These are phyloP conservation scores for Aldabrachelys gigantea DNA, from an alignment of 2,113 vertebrate genomes.

Conservation along the genomic window DNA sequence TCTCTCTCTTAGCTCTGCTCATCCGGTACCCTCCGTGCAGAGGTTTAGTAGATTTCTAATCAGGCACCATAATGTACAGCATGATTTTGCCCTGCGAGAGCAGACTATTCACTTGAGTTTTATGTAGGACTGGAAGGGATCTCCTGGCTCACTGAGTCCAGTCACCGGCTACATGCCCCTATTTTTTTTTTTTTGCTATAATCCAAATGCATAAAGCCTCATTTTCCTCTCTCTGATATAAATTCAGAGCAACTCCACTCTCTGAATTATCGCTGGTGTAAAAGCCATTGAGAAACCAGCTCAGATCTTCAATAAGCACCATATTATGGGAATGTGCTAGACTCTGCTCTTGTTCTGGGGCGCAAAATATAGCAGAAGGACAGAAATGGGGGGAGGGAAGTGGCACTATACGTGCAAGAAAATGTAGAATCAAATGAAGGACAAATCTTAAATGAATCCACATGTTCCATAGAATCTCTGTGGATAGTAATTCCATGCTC, in stretches of 20 bases:
- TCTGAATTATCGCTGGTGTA: background rate
- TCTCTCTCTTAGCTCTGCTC: background rate
- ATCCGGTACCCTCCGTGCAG: background rate
- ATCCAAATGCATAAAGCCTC: background rate
- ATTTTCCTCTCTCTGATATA: background rate
- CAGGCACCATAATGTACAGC: fast-evolving
- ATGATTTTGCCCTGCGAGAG: background rate
- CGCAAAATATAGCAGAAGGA: no score
- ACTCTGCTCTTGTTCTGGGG: background rate
- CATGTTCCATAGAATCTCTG: no score
- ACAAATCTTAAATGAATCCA: no score
- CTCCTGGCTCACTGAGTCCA: background rate
- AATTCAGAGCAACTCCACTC: background rate
- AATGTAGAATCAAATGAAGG: no score
- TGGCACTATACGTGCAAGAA: no score
- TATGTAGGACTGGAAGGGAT: background rate
- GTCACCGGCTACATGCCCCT: background rate
- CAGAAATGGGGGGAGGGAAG: no score
- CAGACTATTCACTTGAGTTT: fast-evolving
- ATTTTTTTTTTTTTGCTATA: background rate
- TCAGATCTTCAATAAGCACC: background rate
- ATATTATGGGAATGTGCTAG: background rate
- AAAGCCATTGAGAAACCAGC: background rate
- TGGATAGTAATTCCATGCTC: no score
- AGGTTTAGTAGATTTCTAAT: fast-evolving